Evolutionary conservation across 1,140 invertebrate species (phyloP), one percentile per base, ranked within the genome.

Genomic region (Nomia melanderi): DNA sequence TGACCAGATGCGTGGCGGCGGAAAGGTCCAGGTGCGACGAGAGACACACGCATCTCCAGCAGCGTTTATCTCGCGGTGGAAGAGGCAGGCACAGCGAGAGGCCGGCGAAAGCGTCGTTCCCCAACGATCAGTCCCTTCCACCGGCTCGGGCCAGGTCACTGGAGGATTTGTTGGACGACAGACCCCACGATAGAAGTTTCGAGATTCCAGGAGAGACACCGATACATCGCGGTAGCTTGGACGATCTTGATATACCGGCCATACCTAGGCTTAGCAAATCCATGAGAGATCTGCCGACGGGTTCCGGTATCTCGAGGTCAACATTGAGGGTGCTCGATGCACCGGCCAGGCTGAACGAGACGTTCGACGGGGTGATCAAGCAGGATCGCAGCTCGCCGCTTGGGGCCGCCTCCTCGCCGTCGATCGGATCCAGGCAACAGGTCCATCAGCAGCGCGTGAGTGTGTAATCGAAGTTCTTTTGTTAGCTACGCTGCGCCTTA

Each of bases 11-110:
- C 66, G 94, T 95, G 71, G 94, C 94, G 20, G 94, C 93, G 17
- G 94, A 95, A 88, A 92, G 95, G 78, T 92, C 94, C 1, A 88
- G 94, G 53, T 95, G 95, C 78, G 94, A 95, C 78, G 94, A 94
- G 64, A 93, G 94, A 57, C 93, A 95, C 62, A 90, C 93, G 56
- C 94, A 95, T 81, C 91, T 97, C 31, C 95, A 96, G 79, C 95
- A 96, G 72, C 96, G 95, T 93, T 81, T 96, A 11, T 93, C 92
- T 7, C 88, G 95, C 65, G 94, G 94, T 14, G 93, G 93, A 7
- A 92, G 93, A 79, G 94, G 93, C 50, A 91, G 95, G 70, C 93
- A 93, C 39, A 95, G 93, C 44, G 94, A 94, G 85, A 92, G 93
- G 82, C 92, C 93, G 23, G 92, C 83, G 57, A 93, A 92, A 77